phyloP scores from a whole-genome alignment of 23 tunicate genomes.

The Clavelina lepadiformis region DNA sequence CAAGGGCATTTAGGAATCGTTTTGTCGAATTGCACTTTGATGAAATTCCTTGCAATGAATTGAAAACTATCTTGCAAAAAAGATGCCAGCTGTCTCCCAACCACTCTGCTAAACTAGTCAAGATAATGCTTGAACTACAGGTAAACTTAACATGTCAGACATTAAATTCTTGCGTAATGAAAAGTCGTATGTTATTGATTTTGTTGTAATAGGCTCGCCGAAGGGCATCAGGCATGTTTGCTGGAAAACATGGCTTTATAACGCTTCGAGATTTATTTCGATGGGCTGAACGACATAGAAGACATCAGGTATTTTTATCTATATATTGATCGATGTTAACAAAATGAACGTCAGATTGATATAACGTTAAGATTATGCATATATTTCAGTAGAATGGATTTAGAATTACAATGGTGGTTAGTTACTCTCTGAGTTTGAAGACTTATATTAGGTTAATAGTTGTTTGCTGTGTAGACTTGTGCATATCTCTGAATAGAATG shows the following conservation, averaged over 20 bases:
- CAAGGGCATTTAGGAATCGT: conserved; percentile 86
- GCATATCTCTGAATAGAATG: too few species aligned
- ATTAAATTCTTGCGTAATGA: neutral
- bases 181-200: neutral
- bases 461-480: too few species aligned
- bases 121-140: conserved; percentile 76
- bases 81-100: conserved; percentile 57
- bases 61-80: conserved; percentile 53
- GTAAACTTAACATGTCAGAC: conserved; percentile 1
- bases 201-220: conserved; percentile 35
- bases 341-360: too few species aligned
- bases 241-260: conserved; percentile 87
- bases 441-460: too few species aligned
- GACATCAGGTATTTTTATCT: conserved; percentile 39
- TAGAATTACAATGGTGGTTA: too few species aligned
- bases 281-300: conserved; percentile 92
- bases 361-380: too few species aligned
- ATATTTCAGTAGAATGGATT: too few species aligned
- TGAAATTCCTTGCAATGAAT: conserved; percentile 78
- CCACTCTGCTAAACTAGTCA: conserved; percentile 67
- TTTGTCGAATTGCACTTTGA: conserved; percentile 87
- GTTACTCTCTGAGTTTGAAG: too few species aligned
- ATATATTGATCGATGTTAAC: too few species aligned
- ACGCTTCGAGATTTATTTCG: conserved; percentile 89
- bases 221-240: conserved; percentile 75